These are phyloP conservation scores for Philotrypesis tridentata DNA, from an alignment of 1,140 invertebrate genomes.

Conservation along the genomic window DNA sequence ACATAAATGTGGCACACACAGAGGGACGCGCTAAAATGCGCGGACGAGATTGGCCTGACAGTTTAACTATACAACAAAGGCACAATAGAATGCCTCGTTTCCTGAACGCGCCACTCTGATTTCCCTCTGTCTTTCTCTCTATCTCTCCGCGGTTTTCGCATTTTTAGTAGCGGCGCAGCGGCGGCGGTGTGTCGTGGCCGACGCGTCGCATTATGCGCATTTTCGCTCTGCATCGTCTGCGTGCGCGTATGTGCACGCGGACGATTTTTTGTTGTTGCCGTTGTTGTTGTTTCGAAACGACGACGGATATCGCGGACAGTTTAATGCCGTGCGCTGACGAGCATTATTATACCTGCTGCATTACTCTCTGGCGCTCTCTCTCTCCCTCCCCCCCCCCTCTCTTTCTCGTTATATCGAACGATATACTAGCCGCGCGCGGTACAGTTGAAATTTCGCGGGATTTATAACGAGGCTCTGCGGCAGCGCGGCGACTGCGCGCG, in stretches of 20 bases:
- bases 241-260: no score
- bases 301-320: conserved; percentile 71
- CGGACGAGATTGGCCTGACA: conserved; percentile 69
- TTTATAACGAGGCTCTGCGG: not conserved
- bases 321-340: conserved; percentile 62
- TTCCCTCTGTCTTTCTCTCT: conserved; percentile 60
- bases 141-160: conserved; percentile 51
- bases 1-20: not conserved
- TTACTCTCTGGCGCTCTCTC: not conserved
- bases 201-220: not conserved
- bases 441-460: not conserved
- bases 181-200: no score
- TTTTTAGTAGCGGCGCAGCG: not conserved
- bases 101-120: conserved; percentile 67
- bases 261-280: conserved; percentile 4
- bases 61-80: conserved; percentile 74
- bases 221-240: not conserved
- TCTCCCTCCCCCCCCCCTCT: no score
- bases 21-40: conserved; percentile 56
- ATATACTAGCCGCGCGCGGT: conserved; percentile 50
- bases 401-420: conserved; percentile 62
- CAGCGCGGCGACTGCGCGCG: no score
- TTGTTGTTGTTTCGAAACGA: conserved; percentile 64
- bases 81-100: conserved; percentile 73
- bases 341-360: not conserved